phyloP scores from a whole-genome alignment of 64 coral and sea anemone genomes.

The Catalaphyllia jardinei region DNA sequence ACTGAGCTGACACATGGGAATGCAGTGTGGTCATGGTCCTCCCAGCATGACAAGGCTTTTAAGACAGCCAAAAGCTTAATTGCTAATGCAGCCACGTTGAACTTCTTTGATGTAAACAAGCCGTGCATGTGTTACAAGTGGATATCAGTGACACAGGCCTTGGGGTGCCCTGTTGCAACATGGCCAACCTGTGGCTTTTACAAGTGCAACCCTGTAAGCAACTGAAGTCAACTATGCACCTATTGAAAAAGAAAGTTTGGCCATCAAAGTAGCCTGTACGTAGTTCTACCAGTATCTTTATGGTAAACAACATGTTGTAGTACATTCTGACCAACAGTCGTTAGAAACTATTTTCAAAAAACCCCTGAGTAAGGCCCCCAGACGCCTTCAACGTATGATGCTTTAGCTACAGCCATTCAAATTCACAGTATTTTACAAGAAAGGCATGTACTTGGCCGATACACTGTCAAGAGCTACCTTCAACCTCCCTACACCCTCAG shows the following conservation, averaged over 20 bases:
- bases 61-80: conserved; percentile 20
- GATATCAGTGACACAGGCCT: conserved; percentile 56
- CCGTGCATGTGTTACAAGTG: conserved; percentile 70
- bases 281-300: conserved; percentile 63
- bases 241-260: conserved; percentile 50
- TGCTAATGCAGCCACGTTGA: conserved; percentile 23
- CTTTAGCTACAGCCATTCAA: conserved; percentile 59
- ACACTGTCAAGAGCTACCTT: conserved; percentile 15
- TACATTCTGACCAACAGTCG: conserved; percentile 45
- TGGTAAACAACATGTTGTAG: conserved; percentile 56
- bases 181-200: conserved; percentile 54
- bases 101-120: conserved; percentile 62
- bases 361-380: conserved; percentile 32
- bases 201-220: conserved; percentile 42
- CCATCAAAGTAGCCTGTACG: conserved; percentile 48
- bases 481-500: no score
- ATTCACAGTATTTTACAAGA: conserved; percentile 52
- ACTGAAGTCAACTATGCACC: conserved; percentile 57
- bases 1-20: conserved; percentile 20
- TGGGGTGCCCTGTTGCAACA: conserved; percentile 45
- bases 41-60: conserved; percentile 28
- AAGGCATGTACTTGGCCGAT: conserved; percentile 50
- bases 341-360: conserved; percentile 52
- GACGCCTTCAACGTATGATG: conserved; percentile 48
- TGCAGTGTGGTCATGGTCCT: conserved; percentile 47